Evolutionary conservation across 1,140 invertebrate genomes (phyloP), one percentile per base, ranked within the genome.

Genomic region (Drosophila tropicalis): DNA sequence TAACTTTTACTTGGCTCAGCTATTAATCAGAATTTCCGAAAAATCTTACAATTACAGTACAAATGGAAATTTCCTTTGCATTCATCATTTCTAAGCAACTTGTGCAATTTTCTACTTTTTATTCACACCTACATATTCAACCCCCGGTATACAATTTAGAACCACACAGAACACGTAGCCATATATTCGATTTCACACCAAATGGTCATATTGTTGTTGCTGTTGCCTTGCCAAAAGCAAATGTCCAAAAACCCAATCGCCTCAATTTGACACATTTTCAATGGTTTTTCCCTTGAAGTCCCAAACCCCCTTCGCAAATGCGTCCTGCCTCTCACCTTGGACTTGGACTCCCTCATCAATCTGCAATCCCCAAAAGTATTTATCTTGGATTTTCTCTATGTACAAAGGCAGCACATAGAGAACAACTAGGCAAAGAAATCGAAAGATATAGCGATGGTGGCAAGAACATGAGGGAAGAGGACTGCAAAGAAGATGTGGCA

Each of bases 191-290:
- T 69, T 55, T 63, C 72, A 61, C 29, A 47, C 58, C 65, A 39
- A 63, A 44, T 55, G 47, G 19, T 55, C 55, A 44, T 22, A 60
- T 60, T 58, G 41, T 15, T 75, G 44, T 65, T 39, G 44, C 44
- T 51, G 44, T 19, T 67, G 29, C 39, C 17, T 13, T 13, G 40
- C 29, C 34, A 29, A 29, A 29, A 66, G 51, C 60, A 61, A 62
- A 32, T 74, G 56, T 32, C 63, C 63, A 67, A 75, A 67, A 75
- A 69, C 68, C 66, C 73, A 76, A 75, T 75, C 72, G 64, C 61
- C 55, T 71, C 77, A 76, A 70, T 72, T 81, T 81, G 79, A 77
- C 79, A 81, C 79, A 81, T 81, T 81, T 81, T 68, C 72, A 81
- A 81, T 81, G 54, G 62, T 39, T 12, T 39, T 39, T 39, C 36